Percentiles rank a stretch among this genome's conserved stretches.
These are phyloP conservation scores for Prionace glauca DNA, from an alignment of 2,797 vertebrate species.

Conservation along the genomic window DNA sequence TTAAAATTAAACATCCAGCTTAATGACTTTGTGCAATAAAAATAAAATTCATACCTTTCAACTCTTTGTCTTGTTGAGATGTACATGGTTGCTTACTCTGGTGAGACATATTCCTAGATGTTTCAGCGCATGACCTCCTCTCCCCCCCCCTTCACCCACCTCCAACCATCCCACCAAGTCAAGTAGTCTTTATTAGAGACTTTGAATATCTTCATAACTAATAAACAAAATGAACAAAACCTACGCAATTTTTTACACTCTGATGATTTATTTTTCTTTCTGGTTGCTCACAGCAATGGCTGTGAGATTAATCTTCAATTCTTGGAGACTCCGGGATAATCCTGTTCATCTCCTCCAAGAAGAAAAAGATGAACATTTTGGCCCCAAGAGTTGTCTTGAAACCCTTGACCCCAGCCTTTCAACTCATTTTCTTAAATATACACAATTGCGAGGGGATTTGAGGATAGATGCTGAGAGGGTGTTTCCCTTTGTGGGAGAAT, in stretches of 20 bases:
- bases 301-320: neutral
- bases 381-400: no score
- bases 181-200: neutral
- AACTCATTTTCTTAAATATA: no score
- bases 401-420: no score
- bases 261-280: neutral
- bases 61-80: neutral
- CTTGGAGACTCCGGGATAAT: neutral
- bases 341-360: no score
- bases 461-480: no score
- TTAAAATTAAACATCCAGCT: neutral
- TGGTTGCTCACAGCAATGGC: neutral
- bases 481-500: no score
- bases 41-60: neutral
- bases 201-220: neutral
- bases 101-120: neutral
- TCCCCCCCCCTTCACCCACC: neutral
- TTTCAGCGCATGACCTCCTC: neutral
- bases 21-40: neutral
- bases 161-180: neutral
- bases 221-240: neutral
- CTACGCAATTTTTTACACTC: neutral
- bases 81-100: neutral
- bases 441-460: no score
- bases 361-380: neutral